phyloP scores from a whole-genome alignment of 2,113 vertebrate genomes.

The Tylochromis polylepis region DNA sequence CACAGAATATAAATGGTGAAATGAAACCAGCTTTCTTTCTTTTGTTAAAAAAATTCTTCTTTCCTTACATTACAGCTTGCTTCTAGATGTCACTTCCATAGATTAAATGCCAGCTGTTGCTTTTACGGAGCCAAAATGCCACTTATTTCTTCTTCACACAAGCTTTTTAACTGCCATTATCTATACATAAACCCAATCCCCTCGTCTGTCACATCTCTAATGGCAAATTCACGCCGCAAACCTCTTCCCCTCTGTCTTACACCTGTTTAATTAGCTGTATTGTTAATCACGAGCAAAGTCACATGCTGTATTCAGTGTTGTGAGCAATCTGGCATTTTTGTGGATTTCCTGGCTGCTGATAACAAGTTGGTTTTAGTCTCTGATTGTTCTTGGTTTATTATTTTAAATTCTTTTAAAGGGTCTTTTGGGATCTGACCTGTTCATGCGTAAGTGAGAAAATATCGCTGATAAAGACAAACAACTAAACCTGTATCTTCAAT shows the following conservation, averaged over 20 bases:
- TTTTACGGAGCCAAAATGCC: background rate
- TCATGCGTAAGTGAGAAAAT: background rate
- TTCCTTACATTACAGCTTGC: background rate
- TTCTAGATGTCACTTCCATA: background rate
- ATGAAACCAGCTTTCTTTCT: background rate
- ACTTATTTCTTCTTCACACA: background rate
- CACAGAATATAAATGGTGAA: background rate
- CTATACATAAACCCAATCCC: background rate
- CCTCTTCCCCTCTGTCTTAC: background rate
- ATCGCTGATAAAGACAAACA: background rate
- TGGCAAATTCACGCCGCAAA: background rate
- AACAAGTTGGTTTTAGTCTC: background rate
- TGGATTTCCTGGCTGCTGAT: background rate
- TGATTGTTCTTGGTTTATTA: background rate
- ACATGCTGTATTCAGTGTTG: background rate
- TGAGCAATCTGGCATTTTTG: background rate
- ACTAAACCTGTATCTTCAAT: background rate
- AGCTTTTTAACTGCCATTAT: background rate
- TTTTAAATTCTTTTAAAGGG: background rate
- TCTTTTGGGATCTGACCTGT: background rate
- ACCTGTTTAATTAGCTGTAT: background rate
- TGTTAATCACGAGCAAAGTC: background rate
- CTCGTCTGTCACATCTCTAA: background rate
- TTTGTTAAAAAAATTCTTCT: background rate
- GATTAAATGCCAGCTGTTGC: conserved; percentile 26